Base-by-base conservation (phyloP, 2,888 invertebrate genomes). In the Phlogophora meticulosa region DNA sequence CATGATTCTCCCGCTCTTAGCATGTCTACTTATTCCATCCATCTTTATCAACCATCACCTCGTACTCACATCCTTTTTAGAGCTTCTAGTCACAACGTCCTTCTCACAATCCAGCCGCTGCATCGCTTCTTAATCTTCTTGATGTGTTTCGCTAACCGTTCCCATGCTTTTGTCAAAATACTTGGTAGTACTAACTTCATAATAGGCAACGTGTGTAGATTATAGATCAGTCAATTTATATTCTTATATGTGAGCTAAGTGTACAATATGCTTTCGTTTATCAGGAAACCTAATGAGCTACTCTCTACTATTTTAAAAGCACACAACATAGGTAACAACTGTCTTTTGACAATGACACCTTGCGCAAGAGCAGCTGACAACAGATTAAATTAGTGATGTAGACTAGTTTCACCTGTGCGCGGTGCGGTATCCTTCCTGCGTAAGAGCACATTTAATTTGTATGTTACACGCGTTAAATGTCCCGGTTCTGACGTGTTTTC, bases 401-500 rank as follows among this genome's bases (percentile, higher is more conserved):
- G 32, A 0, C 32, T 10, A 45, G 42, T 38, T 38, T 20, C 22
- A 24, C 42, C 7, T n/a, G 2, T 42, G 10, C n/a, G 13, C 7
- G 17, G 2, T 42, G 10, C n/a, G 13, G n/a, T 28, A 28, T 28
- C 13, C 42, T n/a, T 15, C 17, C 15, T 52, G 22, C 64, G 43
- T 20, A 51, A 7, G 49, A 10, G 7, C 4, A 34, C 32, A 38
- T 72, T 34, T 64, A 71, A 20, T 64, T 51, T 22, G 73, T 40
- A 40, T 51, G 72, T 72, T 9, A 45, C n/a, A 11, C 10, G 38
- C 49, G 49, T 45, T 34, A 38, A 15, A 36, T 11, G 34, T 36
- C 7, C 1, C 40, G 22, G 22, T 45, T 11, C 2, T 62, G 51
- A 76, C 76, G 72, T 61, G 7, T 71, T 72, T 73, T 73, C 77